These are phyloP conservation scores for Ibidorhyncha struthersii DNA, from an alignment of 2,113 vertebrate species.

Conservation along the genomic window DNA sequence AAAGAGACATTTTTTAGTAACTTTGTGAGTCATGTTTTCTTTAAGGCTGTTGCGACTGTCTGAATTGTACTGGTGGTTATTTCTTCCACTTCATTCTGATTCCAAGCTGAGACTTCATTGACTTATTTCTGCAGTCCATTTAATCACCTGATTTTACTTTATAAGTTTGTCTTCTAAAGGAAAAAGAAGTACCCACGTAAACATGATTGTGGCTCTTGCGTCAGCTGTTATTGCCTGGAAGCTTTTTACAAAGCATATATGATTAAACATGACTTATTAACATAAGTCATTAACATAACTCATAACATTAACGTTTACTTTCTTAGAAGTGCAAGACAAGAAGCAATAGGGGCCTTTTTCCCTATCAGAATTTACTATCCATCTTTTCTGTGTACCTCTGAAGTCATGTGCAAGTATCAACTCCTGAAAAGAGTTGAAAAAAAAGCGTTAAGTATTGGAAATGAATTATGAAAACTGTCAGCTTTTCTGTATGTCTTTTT, in stretches of 20 bases:
- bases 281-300: not conserved
- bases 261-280: not conserved
- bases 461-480: conserved; percentile 13
- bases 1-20: not conserved
- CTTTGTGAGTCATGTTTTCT: not conserved
- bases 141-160: not conserved
- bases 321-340: not conserved
- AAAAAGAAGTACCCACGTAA: not conserved
- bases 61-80: not conserved
- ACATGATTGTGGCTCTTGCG: not conserved
- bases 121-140: not conserved
- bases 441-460: not conserved
- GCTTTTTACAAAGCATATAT: not conserved
- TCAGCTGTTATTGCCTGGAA: not conserved
- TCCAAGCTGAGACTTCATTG: not conserved
- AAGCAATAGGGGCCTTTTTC: not conserved
- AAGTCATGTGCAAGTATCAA: not conserved
- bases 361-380: not conserved
- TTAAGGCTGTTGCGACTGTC: not conserved
- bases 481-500: conserved; percentile 2
- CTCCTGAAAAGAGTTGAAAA: not conserved
- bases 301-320: not conserved
- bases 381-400: not conserved
- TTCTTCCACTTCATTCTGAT: not conserved
- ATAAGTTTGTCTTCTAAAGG: not conserved